Evolutionary conservation across 1,140 invertebrate species (phyloP).

Genomic region (Achroia grisella): DNA sequence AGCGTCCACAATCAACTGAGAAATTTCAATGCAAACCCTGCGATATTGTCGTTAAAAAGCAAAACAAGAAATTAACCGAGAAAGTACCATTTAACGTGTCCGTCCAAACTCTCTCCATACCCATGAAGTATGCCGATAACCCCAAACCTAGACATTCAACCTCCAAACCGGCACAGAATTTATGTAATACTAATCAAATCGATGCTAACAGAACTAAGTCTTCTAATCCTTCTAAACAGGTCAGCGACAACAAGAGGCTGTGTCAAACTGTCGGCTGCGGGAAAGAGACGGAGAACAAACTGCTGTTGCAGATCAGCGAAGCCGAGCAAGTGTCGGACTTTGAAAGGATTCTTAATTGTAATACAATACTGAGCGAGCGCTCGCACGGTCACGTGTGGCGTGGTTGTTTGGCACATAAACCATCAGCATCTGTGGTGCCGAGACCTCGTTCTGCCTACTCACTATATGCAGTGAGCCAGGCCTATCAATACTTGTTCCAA

Average conservation of each 20-base stretch:
- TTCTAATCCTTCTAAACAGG: slow-evolving; percentile 63
- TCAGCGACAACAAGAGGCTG: slow-evolving; percentile 53
- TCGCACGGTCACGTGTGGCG: slow-evolving; percentile 55
- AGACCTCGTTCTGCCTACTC: slow-evolving; percentile 63
- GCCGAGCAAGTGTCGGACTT: slow-evolving; percentile 72
- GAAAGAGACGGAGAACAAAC: slow-evolving; percentile 66
- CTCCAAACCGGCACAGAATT: slow-evolving; percentile 35
- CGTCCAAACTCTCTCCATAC: slow-evolving; percentile 55
- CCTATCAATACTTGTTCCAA: slow-evolving; percentile 60
- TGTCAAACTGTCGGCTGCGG: slow-evolving; percentile 45
- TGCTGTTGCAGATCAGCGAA: slow-evolving; percentile 71
- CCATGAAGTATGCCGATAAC: slow-evolving; percentile 54
- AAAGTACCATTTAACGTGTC: slow-evolving; percentile 52
- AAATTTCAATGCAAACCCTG: slow-evolving; percentile 22
- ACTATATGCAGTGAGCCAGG: slow-evolving; percentile 54
- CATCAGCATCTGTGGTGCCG: slow-evolving; percentile 40
- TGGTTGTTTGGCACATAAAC: slow-evolving; percentile 31
- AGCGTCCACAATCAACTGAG: slow-evolving; percentile 19
- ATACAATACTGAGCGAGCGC: slow-evolving; percentile 66
- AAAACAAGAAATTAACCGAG: slow-evolving; percentile 40
- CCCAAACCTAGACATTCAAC: slow-evolving; percentile 43
- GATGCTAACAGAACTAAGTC: slow-evolving; percentile 53
- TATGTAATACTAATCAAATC: slow-evolving; percentile 25
- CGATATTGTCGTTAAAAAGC: slow-evolving; percentile 38
- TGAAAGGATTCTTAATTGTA: slow-evolving; percentile 74